Conservation (phyloP, 2,797 vertebrate species). For the Hypotaenidia okinawae region DNA sequence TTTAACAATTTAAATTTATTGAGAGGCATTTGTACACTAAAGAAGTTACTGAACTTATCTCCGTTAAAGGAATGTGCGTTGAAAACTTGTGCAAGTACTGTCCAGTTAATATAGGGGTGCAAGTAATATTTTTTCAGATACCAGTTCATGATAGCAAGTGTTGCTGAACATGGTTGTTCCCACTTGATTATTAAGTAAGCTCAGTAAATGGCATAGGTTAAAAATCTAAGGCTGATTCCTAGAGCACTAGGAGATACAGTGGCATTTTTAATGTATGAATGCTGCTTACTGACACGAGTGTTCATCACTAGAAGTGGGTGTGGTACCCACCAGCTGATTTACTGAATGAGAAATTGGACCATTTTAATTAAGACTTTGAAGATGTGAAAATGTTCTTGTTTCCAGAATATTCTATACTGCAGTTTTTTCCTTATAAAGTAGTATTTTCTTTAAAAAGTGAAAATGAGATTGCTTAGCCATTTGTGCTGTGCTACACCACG, state of each 20-base stretch:
- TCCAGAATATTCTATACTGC: neutral
- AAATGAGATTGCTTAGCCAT: neutral
- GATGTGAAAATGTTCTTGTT: neutral
- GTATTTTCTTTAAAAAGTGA: neutral
- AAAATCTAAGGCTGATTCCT: conserved; percentile 85
- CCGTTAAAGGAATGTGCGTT: neutral
- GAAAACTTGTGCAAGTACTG: neutral
- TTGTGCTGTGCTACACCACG: neutral
- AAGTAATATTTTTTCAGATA: conserved; percentile 77
- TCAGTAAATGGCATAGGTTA: conserved; percentile 75
- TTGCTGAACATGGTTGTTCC: conserved; percentile 75
- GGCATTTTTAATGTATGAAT: conserved; percentile 87
- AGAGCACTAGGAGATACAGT: conserved; percentile 86
- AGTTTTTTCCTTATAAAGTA: neutral
- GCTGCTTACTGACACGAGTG: conserved; percentile 84
- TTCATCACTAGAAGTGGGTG: conserved; percentile 88
- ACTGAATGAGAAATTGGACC: conserved; percentile 85
- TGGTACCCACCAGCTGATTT: conserved; percentile 84
- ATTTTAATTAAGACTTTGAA: conserved; percentile 72
- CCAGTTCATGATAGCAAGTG: conserved; percentile 78
- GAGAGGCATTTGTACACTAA: neutral
- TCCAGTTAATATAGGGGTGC: neutral
- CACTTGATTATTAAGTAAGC: conserved; percentile 79
- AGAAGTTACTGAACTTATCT: neutral
- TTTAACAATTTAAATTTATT: neutral